Percentiles rank a stretch among this genome's conserved stretches.
phyloP scores from a whole-genome alignment of 2,113 vertebrate genomes.

The Sciurus niger region DNA sequence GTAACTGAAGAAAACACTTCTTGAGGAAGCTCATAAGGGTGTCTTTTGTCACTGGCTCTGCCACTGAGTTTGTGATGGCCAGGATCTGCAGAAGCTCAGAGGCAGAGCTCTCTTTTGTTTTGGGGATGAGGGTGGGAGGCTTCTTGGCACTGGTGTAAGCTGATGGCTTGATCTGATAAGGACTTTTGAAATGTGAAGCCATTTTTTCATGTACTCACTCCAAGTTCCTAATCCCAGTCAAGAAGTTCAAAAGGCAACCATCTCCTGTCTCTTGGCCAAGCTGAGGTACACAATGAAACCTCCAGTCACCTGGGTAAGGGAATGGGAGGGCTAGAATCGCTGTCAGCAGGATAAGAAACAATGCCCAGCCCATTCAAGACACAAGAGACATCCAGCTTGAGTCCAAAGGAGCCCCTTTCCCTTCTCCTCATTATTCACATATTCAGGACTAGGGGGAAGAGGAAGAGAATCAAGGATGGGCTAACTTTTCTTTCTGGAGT shows the following conservation, averaged over 20 bases:
- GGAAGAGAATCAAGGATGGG: not conserved
- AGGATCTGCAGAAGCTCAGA: not conserved
- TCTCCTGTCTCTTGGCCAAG: not conserved
- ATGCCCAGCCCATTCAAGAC: not conserved
- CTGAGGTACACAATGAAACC: not conserved
- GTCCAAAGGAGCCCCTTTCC: not conserved
- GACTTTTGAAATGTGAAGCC: conserved; percentile 24
- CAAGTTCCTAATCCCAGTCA: not conserved
- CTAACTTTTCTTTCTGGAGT: not conserved
- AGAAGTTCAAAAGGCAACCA: not conserved
- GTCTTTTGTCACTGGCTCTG: not conserved
- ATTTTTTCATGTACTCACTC: not conserved
- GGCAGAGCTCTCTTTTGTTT: not conserved
- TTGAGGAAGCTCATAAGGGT: not conserved
- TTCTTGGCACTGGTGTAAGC: not conserved
- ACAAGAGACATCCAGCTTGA: not conserved
- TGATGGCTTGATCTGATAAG: not conserved
- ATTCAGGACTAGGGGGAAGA: not conserved
- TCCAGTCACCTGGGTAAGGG: not conserved
- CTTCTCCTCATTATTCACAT: not conserved
- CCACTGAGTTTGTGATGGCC: not conserved
- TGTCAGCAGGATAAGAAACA: not conserved
- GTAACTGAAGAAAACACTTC: conserved; percentile 85
- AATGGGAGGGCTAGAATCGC: not conserved
- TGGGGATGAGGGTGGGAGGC: too few relatives aligned